phyloP scores from a whole-genome alignment of 2,797 vertebrate species.

The Centropyge bicolor region DNA sequence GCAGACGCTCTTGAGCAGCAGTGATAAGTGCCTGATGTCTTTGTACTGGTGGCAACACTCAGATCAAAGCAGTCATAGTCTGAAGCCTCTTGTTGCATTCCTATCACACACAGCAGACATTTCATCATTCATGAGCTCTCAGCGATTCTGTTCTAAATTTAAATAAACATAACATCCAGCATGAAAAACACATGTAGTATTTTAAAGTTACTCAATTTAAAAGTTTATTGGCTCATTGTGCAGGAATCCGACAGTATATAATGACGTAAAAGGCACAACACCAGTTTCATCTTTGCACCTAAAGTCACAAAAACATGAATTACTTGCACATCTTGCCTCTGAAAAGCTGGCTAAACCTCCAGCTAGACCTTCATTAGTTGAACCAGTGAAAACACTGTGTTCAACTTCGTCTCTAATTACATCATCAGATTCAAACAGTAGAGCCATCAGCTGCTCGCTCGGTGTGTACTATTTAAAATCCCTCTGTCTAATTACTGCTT shows the following conservation, averaged over 20 bases:
- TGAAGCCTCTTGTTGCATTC: conserved; percentile 77
- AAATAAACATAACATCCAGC: not conserved
- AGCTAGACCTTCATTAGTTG: conserved; percentile 87
- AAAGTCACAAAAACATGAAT: conserved; percentile 60
- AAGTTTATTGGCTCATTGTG: not conserved
- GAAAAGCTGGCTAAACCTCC: conserved; percentile 57
- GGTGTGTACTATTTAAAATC: conserved; percentile 92
- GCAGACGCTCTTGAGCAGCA: conserved; percentile 88
- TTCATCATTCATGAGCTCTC: conserved; percentile 82
- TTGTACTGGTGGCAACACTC: conserved; percentile 89
- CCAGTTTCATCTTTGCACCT: conserved; percentile 45
- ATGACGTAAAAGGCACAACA: conserved; percentile 15
- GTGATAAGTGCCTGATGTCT: conserved; percentile 92
- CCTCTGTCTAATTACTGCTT: conserved; percentile 98
- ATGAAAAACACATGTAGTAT: not conserved
- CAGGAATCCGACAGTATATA: not conserved
- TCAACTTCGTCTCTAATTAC: conserved; percentile 92
- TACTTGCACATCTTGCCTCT: conserved; percentile 58
- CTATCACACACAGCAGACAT: conserved; percentile 69
- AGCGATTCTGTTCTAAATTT: conserved; percentile 19
- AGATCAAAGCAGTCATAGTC: conserved; percentile 90
- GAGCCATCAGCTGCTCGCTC: conserved; percentile 89
- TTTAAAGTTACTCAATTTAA: not conserved
- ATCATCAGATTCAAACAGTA: conserved; percentile 92
- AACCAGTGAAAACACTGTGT: conserved; percentile 85